These are phyloP conservation scores for Trichogramma dendrolimi DNA, from an alignment of 2,888 invertebrate species.

Conservation along the genomic window DNA sequence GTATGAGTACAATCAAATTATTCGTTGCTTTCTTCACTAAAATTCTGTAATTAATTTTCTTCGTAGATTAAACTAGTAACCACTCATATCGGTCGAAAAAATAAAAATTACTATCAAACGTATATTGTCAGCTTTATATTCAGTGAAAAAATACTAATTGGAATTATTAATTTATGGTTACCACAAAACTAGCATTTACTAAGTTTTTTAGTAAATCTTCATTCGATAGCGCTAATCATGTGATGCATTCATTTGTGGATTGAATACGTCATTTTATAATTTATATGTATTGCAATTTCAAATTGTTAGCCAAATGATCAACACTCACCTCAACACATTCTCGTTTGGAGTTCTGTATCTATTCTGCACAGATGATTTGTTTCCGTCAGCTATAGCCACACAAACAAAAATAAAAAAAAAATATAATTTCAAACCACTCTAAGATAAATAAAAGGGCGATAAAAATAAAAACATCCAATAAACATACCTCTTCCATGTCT, in stretches of 20 bases:
- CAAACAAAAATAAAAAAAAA: constrained; percentile 11
- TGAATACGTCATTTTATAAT: too few species aligned
- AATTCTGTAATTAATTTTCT: constrained; percentile 1
- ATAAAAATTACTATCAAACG: too few species aligned
- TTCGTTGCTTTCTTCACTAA: constrained; percentile 3
- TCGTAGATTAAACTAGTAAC: background rate
- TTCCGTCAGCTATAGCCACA: constrained; percentile 49
- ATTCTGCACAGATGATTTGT: constrained; percentile 57
- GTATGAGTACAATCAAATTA: constrained; percentile 24
- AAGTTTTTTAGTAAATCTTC: background rate
- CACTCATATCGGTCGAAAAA: too few species aligned
- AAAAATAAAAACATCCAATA: constrained; percentile 9
- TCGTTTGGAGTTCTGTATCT: constrained; percentile 67
- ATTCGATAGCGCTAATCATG: constrained; percentile 10
- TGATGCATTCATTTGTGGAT: background rate
- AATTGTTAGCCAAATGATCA: background rate
- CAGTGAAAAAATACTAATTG: too few species aligned
- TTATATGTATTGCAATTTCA: background rate
- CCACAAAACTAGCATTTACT: too few species aligned
- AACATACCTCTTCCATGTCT: constrained; percentile 56
- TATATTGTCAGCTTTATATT: too few species aligned
- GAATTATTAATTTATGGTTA: too few species aligned
- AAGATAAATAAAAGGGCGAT: constrained; percentile 1
- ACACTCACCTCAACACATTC: constrained; percentile 64
- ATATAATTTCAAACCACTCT: constrained; percentile 5